Evolutionary conservation across 2,888 invertebrate species (phyloP).

Genomic region (Tetragnatha montana): DNA sequence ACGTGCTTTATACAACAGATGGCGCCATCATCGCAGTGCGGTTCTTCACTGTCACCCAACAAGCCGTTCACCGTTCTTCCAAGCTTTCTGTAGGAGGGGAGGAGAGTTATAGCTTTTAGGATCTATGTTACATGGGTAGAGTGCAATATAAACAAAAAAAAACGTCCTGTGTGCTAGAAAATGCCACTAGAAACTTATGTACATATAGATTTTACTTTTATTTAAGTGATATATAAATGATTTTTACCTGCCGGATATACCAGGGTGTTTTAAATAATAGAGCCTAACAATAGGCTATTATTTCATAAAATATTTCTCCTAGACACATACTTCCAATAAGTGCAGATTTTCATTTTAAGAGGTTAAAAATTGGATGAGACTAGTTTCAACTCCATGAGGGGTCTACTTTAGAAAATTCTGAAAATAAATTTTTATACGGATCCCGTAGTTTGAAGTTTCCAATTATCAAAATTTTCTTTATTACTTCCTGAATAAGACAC

Average conservation of each 20-base stretch:
- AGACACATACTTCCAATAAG: too few relatives aligned
- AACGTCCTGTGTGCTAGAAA: conserved; percentile 46
- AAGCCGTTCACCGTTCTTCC: conserved; percentile 62
- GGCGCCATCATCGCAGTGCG: conserved; percentile 65
- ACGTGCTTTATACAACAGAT: conserved; percentile 61
- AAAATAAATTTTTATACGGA: too few relatives aligned
- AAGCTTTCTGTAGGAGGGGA: conserved; percentile 55
- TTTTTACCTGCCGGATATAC: conserved; percentile 40
- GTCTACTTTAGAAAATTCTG: too few relatives aligned
- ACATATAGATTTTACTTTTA: conserved; percentile 35
- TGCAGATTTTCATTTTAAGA: too few relatives aligned
- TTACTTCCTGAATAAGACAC: too few relatives aligned
- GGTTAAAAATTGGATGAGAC: too few relatives aligned
- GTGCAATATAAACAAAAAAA: conserved; percentile 41
- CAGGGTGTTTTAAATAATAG: too few relatives aligned
- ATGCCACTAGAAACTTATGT: conserved; percentile 41
- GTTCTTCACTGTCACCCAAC: conserved; percentile 28
- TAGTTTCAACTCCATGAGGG: too few relatives aligned
- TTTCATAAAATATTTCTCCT: too few relatives aligned
- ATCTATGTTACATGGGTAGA: conserved; percentile 29
- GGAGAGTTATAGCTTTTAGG: conserved; percentile 12
- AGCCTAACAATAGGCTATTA: too few relatives aligned
- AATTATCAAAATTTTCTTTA: too few relatives aligned
- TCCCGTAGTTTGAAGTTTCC: too few relatives aligned
- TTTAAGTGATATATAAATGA: conserved; percentile 33